Conservation (phyloP, 2,113 vertebrate genomes). For the Aythya baeri region DNA sequence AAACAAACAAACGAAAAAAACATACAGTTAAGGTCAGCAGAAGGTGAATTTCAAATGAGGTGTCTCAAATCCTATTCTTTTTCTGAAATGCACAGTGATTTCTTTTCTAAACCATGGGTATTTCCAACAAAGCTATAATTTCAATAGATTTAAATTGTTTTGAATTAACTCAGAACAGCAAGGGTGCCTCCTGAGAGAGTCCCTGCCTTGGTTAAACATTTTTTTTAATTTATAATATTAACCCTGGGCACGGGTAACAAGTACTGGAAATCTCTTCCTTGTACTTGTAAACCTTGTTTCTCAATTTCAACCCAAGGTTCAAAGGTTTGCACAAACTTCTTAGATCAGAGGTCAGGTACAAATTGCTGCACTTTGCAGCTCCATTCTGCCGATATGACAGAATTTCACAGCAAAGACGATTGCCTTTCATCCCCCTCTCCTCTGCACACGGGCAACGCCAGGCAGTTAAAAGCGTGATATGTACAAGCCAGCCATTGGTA, state of each 20-base stretch:
- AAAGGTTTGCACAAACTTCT: conserved; percentile 75
- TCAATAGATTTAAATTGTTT: not conserved
- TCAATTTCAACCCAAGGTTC: conserved; percentile 66
- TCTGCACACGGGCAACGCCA: not conserved
- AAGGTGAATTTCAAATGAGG: conserved; percentile 17
- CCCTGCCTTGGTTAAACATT: conserved; percentile 66
- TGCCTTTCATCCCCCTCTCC: conserved; percentile 51
- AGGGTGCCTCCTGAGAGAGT: not conserved
- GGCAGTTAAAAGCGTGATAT: conserved; percentile 75
- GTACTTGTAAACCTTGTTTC: conserved; percentile 63
- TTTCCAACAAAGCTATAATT: not conserved
- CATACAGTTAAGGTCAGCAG: not conserved
- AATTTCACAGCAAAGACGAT: conserved; percentile 75
- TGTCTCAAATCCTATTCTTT: not conserved
- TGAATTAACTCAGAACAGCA: not conserved
- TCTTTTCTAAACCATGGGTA: not conserved
- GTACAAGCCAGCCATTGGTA: conserved; percentile 80
- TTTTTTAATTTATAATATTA: conserved; percentile 54
- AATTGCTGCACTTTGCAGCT: conserved; percentile 78
- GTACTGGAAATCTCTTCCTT: conserved; percentile 50
- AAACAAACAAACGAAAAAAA: not conserved
- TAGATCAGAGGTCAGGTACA: conserved; percentile 77
- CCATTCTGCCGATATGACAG: conserved; percentile 79
- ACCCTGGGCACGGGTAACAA: conserved; percentile 31
- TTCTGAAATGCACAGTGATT: not conserved